Evolutionary conservation across 1,140 invertebrate genomes (phyloP).

Genomic region (Agrilus planipennis): DNA sequence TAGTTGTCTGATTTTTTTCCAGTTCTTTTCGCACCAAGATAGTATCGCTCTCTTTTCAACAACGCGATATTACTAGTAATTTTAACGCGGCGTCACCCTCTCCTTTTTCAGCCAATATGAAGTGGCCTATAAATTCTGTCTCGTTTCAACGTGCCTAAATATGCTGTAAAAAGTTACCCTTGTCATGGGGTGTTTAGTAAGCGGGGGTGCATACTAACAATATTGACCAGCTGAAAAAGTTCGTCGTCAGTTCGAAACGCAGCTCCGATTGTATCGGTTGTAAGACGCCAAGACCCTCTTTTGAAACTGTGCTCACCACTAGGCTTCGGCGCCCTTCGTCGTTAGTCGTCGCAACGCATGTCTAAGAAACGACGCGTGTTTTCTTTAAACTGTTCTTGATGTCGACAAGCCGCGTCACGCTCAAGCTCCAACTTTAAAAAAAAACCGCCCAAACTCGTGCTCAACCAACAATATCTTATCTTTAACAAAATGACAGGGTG

Average conservation of each 20-base stretch:
- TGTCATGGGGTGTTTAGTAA: constrained; percentile 20
- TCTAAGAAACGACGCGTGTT: constrained; percentile 11
- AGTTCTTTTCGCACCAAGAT: too few relatives aligned
- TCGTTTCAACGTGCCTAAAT: constrained; percentile 26
- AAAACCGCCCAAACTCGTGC: too few relatives aligned
- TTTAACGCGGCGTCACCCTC: constrained; percentile 6
- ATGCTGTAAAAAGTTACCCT: constrained; percentile 35
- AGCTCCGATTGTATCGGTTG: neutral
- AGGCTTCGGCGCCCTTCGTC: constrained; percentile 9
- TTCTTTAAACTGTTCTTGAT: constrained; percentile 8
- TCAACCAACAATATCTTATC: too few relatives aligned
- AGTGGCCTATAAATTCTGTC: too few relatives aligned
- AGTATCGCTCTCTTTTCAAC: constrained; percentile 8
- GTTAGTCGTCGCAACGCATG: constrained; percentile 7
- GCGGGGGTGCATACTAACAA: constrained; percentile 19
- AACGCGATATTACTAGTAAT: too few relatives aligned
- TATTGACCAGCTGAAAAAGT: constrained; percentile 26
- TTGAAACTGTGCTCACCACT: too few relatives aligned
- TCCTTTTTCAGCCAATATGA: too few relatives aligned
- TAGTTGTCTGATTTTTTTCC: too few relatives aligned
- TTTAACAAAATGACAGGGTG: too few relatives aligned
- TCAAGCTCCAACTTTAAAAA: too few relatives aligned
- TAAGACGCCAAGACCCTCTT: too few relatives aligned
- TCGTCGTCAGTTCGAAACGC: constrained; percentile 19
- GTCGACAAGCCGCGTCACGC: too few relatives aligned